Evolutionary conservation across 2,888 invertebrate genomes (phyloP).

Genomic region (Rotaria macrura): DNA sequence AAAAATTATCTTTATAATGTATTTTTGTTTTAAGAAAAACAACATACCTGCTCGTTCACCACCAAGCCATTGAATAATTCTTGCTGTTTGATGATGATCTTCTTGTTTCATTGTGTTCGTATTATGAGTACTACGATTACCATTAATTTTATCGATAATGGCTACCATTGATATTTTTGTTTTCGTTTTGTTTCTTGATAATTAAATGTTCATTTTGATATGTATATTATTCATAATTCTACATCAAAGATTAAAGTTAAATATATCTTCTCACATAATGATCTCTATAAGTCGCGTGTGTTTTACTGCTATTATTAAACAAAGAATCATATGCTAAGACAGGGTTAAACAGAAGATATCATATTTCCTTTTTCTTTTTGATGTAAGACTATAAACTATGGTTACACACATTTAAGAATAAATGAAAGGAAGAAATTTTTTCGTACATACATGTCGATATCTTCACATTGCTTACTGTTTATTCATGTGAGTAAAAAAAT

Average conservation of each 20-base stretch:
- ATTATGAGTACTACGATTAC: neutral
- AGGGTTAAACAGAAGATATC: neutral
- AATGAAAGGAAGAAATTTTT: neutral
- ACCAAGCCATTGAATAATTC: conserved; percentile 14
- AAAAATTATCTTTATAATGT: neutral
- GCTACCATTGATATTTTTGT: neutral
- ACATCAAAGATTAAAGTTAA: neutral
- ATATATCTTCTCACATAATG: neutral
- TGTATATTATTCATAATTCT: neutral
- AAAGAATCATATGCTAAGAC: conserved; percentile 1
- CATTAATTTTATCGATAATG: neutral
- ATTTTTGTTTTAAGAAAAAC: neutral
- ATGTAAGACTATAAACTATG: no score
- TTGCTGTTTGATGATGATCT: neutral
- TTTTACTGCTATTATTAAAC: neutral
- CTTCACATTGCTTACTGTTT: neutral
- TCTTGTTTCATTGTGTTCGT: neutral
- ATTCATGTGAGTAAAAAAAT: neutral
- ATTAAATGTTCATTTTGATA: neutral
- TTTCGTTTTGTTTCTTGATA: no score
- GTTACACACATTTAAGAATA: no score
- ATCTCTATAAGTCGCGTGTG: neutral
- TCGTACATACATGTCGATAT: neutral
- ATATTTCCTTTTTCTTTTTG: neutral
- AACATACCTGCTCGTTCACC: conserved; percentile 17